A percentile compares a stretch with the other conserved stretches of the same genome.
These are phyloP conservation scores for Myotis daubentonii DNA, from an alignment of 2,797 vertebrate species.

Conservation along the genomic window DNA sequence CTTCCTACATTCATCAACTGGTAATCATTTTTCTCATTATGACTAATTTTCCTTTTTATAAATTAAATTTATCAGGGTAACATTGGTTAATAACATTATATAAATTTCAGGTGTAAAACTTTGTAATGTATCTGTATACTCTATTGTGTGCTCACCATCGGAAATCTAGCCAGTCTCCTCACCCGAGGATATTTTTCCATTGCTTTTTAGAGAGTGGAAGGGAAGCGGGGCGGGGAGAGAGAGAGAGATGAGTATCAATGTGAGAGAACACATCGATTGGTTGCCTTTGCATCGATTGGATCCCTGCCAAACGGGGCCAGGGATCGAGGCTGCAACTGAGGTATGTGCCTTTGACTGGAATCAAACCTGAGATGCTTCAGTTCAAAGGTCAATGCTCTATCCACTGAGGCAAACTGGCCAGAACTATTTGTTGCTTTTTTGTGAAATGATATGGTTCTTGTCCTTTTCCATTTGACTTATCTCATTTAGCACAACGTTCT, in stretches of 20 bases:
- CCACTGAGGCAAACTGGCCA: too few relatives aligned
- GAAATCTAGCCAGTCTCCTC: background rate
- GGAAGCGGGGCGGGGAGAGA: too few relatives aligned
- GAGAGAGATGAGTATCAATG: too few relatives aligned
- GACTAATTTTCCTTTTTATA: background rate
- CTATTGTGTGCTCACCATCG: background rate
- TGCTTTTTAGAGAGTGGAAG: too few relatives aligned
- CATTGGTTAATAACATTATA: background rate
- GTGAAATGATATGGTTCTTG: background rate
- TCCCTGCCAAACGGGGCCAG: too few relatives aligned
- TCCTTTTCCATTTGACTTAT: background rate
- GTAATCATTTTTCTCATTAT: background rate
- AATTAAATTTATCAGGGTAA: background rate
- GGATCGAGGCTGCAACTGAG: too few relatives aligned
- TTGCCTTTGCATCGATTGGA: too few relatives aligned
- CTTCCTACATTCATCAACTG: background rate
- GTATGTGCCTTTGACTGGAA: too few relatives aligned
- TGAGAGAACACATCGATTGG: too few relatives aligned
- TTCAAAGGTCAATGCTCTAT: too few relatives aligned
- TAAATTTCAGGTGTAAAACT: background rate
- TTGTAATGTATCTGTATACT: background rate
- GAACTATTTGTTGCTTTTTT: background rate
- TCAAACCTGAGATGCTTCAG: too few relatives aligned
- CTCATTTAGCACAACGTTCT: background rate
- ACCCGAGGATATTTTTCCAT: too few relatives aligned